phyloP scores from a whole-genome alignment of 53 echinoderm and acorn worm species.

The Echinarachnius parma region DNA sequence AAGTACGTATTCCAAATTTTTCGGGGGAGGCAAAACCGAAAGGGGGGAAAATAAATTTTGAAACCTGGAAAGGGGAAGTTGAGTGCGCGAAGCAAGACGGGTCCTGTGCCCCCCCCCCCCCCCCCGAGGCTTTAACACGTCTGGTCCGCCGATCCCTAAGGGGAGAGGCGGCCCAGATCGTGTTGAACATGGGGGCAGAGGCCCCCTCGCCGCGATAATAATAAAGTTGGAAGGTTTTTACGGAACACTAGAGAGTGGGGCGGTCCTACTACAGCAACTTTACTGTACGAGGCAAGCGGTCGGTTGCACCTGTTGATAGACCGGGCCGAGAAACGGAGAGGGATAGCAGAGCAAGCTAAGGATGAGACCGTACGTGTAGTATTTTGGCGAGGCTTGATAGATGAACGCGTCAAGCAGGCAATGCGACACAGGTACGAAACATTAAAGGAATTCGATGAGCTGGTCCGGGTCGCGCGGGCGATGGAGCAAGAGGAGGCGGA shows the following conservation, averaged over 20 bases:
- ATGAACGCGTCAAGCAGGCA: constrained; percentile 28
- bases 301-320: constrained; percentile 18
- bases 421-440: constrained; percentile 41
- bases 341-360: constrained; percentile 12
- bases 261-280: constrained; percentile 41
- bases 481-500: constrained; percentile 40
- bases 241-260: constrained; percentile 41
- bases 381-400: constrained; percentile 39
- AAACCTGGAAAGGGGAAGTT: constrained; percentile 32
- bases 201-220: constrained; percentile 2
- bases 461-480: constrained; percentile 22
- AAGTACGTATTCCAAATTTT: constrained; percentile 8
- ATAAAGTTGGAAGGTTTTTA: constrained; percentile 45
- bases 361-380: constrained; percentile 42
- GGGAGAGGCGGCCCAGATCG: constrained; percentile 29
- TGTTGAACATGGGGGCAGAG: constrained; percentile 20
- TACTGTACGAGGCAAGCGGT: constrained; percentile 36
- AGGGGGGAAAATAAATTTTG: constrained; percentile 36
- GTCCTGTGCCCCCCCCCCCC: constrained; percentile 7
- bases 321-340: constrained; percentile 21
- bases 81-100: constrained; percentile 7
- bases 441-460: constrained; percentile 14
- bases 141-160: constrained; percentile 37
- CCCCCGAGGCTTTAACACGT: not conserved
- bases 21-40: constrained; percentile 42